Percentiles rank a stretch among this genome's conserved stretches.
Evolutionary conservation across 2,113 vertebrate genomes (phyloP).

Genomic region (Aspiorhynchus laticeps): DNA sequence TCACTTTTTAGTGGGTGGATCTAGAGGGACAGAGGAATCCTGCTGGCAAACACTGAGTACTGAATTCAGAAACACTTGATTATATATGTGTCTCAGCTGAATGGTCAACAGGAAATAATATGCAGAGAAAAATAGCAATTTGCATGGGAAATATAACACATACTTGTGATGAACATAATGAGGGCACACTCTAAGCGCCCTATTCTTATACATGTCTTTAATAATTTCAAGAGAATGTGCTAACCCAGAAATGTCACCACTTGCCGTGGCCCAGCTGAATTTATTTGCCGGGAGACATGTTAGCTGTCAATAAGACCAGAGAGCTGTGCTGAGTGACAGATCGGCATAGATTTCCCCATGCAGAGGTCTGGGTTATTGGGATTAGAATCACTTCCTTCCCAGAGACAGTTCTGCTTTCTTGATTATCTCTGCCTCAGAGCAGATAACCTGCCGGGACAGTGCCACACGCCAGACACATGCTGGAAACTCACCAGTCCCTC

Average conservation of each 20-base stretch:
- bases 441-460: constrained; percentile 45
- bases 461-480: constrained; percentile 27
- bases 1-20: constrained; percentile 3
- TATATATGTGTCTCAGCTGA: background rate
- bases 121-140: constrained; percentile 16
- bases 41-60: background rate
- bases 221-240: constrained; percentile 33
- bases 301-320: constrained; percentile 45
- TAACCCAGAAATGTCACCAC: constrained; percentile 58
- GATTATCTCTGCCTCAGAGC: constrained; percentile 52
- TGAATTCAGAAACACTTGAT: constrained; percentile 7
- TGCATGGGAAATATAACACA: background rate
- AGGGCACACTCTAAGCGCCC: constrained; percentile 35
- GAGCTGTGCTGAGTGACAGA: constrained; percentile 47
- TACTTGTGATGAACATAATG: constrained; percentile 48
- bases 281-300: constrained; percentile 38
- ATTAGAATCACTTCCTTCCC: constrained; percentile 54
- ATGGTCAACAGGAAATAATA: background rate
- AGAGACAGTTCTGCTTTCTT: constrained; percentile 43
- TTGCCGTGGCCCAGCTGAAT: constrained; percentile 34
- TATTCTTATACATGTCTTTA: constrained; percentile 39
- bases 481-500: constrained; percentile 41
- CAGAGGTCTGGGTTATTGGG: constrained; percentile 42
- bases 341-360: constrained; percentile 53
- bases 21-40: constrained; percentile 23